Evolutionary conservation across 1,140 invertebrate genomes (phyloP), one percentile per base, ranked within the genome.

Genomic region (Pogonomyrmex californicus): DNA sequence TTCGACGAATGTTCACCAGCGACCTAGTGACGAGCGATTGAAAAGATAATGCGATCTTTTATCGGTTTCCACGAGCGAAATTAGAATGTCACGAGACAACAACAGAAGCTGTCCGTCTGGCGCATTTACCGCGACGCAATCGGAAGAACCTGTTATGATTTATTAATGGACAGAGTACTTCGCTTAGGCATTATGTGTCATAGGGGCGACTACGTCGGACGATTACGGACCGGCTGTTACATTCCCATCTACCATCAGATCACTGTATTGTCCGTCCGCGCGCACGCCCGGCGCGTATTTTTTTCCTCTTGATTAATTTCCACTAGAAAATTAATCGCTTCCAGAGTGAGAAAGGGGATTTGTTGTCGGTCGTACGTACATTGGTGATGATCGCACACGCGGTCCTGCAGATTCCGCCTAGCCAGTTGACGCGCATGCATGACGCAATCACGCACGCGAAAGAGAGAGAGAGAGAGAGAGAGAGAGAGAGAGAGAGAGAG

Each of bases 221-320:
- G 70, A 76, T 91, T 86, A 83, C 78, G 87, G 87, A 77, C 63
- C 70, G 66, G 36, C 86, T 76, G 87, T 58, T 91, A 85, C 87
- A 83, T 91, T 91, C 89, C 87, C 90, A 91, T 91, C 88, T 85
- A 81, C 41, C 77, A 49, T n/a, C 63, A 68, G 73, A 91, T 91
- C 87, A 49, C 86, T 51, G 44, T 51, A 68, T 87, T 77, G 54
- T 88, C 63, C 54, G 70, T 83, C 36, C 73, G 44, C 51, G 44
- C 51, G 75, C 79, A 76, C 83, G 54, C 68, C 81, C 30, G 17
- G 41, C 54, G n/a, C 68, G n/a, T 49, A 77, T 88, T 90, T 87
- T 23, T 90, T 90, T 88, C 87, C 90, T 56, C 79, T 68, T 89
- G 90, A 91, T 91, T 91, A 91, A 91, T 91, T 88, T 89, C 58